These are phyloP conservation scores for Torymus auratus DNA, from an alignment of 2,888 invertebrate species.

Conservation along the genomic window DNA sequence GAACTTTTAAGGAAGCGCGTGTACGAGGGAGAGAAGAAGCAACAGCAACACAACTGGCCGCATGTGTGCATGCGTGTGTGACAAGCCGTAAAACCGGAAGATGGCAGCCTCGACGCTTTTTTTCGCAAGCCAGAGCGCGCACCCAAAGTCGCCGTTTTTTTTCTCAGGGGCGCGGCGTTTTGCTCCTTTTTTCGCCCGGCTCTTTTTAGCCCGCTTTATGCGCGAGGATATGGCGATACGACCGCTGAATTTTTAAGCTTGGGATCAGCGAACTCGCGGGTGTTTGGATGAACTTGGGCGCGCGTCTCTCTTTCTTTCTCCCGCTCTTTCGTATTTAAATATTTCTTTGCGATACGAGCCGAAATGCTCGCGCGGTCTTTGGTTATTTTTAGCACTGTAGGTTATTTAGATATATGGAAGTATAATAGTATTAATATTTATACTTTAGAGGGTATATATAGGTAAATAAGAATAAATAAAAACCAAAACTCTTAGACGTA, in stretches of 20 bases:
- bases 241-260: too few relatives aligned
- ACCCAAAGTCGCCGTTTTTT: background rate
- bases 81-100: constrained; percentile 50
- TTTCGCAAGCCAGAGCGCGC: background rate
- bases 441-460: too few relatives aligned
- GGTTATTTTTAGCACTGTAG: background rate
- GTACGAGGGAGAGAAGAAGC: background rate
- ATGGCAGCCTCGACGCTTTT: constrained; percentile 33
- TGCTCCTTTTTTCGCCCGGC: background rate
- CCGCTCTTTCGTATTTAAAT: background rate
- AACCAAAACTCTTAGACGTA: constrained; percentile 23
- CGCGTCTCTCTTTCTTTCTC: background rate
- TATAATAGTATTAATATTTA: too few relatives aligned
- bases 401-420: too few relatives aligned
- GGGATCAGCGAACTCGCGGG: too few relatives aligned
- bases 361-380: background rate
- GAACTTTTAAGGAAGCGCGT: constrained; percentile 56
- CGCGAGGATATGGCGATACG: too few relatives aligned
- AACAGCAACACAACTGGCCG: background rate
- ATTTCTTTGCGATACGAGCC: constrained; percentile 21
- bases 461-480: background rate
- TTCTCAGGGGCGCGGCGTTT: too few relatives aligned
- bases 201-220: constrained; percentile 8
- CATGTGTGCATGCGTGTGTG: background rate
- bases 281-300: too few relatives aligned